Base-by-base conservation (phyloP, 2,113 vertebrate species). In the Phyllostomus discolor region DNA sequence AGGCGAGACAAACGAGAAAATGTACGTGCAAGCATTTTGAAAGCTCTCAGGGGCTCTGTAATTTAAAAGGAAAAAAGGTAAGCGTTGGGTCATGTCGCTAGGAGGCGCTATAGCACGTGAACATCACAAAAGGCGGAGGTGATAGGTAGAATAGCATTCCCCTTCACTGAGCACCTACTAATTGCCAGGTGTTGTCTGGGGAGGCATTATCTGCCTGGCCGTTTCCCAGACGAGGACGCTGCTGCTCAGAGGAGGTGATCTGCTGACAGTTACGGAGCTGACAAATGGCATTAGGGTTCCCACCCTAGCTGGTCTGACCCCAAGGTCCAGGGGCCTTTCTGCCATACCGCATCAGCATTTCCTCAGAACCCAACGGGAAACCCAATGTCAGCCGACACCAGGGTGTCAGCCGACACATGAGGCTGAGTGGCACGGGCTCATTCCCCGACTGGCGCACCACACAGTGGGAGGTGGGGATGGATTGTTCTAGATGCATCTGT, bases 1-100 rank as follows among this genome's bases (percentile, higher is more conserved):
- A 76, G 93, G 80, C 89, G 48, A 97, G 66, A n/a, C 92, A 85
- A 92, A 67, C 46, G 69, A 85, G 80, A 90, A 83, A 94, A 35
- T 5, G 24, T 62, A 33, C 10, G 31, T 22, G 70, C 38, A 66
- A 91, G 52, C 76, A 62, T 66, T 93, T 81, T n/a, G 35, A 46
- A 80, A 96, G 70, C 46, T 85, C 15, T 35, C 24, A 72, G 31
- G 35, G 15, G 43, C 43, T n/a, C n/a, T 41, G 7, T 66, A 69
- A 82, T 94, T 91, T 20, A 50, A 66, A 90, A 95, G 19, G 3
- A 38, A 73, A 50, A 73, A n/a, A 52, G 57, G 33, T 26, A 79
- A 91, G 38, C 22, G 24, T 20, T 35, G 43, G 22, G 20, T 50
- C 15, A 14, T 48, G n/a, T 78, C 35, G 33, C 48, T 50, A 64